Evolutionary conservation across 2,888 invertebrate genomes (phyloP).

Genomic region (Cephus runcator): DNA sequence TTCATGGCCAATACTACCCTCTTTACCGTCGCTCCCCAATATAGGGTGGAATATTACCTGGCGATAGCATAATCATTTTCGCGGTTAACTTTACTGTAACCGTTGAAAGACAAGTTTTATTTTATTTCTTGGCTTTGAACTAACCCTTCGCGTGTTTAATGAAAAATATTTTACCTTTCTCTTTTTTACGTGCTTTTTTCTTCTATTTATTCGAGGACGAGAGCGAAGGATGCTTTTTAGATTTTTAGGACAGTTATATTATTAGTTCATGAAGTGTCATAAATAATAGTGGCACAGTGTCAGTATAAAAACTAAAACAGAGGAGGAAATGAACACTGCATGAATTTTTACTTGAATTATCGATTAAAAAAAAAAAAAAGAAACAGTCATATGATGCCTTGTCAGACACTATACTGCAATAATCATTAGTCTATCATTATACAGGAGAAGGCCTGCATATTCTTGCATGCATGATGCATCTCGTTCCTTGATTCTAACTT

Average conservation of each 20-base stretch:
- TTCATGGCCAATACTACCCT: constrained; percentile 47
- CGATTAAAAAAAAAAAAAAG: neutral
- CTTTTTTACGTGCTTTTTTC: constrained; percentile 10
- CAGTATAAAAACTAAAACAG: neutral
- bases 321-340: neutral
- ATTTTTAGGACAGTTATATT: neutral
- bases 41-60: constrained; percentile 51
- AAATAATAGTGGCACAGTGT: neutral
- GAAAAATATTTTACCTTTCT: constrained; percentile 21
- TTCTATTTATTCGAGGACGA: constrained; percentile 16
- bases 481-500: neutral
- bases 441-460: neutral
- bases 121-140: neutral
- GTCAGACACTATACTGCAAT: neutral
- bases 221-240: neutral
- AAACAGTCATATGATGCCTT: neutral
- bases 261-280: neutral
- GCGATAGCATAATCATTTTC: constrained; percentile 28
- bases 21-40: constrained; percentile 48
- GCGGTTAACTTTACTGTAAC: neutral
- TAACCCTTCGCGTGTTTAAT: constrained; percentile 10
- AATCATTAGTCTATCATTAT: neutral
- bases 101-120: neutral
- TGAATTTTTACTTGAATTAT: too few species aligned
- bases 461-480: neutral